These are phyloP conservation scores for Popillia japonica DNA, from an alignment of 1,140 invertebrate species.

Conservation along the genomic window DNA sequence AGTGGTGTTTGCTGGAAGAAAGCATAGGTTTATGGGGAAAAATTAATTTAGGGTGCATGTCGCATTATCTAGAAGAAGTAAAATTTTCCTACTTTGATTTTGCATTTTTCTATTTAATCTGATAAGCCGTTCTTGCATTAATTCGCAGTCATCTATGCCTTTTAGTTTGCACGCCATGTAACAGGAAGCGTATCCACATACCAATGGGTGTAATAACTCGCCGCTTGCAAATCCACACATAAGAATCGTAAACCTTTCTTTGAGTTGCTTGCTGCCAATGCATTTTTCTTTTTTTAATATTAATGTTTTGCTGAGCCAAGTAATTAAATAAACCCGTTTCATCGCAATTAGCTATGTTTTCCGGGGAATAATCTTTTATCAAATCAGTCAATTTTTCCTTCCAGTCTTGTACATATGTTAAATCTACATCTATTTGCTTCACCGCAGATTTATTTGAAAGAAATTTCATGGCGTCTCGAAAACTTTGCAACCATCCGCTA, in stretches of 20 bases:
- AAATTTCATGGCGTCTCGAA: neutral
- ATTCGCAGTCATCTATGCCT: neutral
- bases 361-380: neutral
- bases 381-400: neutral
- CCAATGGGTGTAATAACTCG: neutral
- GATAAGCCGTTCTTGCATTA: neutral
- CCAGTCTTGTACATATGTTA: no score
- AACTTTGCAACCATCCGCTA: neutral
- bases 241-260: neutral
- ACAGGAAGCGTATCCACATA: constrained; percentile 4
- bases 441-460: neutral
- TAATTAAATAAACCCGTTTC: neutral
- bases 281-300: neutral
- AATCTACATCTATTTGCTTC: neutral
- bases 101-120: neutral
- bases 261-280: neutral
- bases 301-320: neutral
- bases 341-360: no score
- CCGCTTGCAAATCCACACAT: neutral
- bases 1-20: neutral
- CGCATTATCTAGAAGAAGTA: neutral
- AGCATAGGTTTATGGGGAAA: neutral
- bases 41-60: neutral
- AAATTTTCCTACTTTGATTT: neutral
- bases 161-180: neutral